Evolutionary conservation across 2,888 invertebrate species (phyloP).

Genomic region (Hedya salicella): DNA sequence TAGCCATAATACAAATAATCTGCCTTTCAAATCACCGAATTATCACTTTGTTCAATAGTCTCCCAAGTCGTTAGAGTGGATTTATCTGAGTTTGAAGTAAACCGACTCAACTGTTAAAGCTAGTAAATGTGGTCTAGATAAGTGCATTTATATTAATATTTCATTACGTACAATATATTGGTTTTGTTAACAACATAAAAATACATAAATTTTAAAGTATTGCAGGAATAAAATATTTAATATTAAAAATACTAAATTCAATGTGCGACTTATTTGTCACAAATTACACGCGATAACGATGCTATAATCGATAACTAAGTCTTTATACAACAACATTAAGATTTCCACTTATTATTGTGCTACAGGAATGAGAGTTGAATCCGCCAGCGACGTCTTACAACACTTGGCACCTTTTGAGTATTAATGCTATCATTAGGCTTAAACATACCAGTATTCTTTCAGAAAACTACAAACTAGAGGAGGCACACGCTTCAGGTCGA

Average conservation of each 20-base stretch:
- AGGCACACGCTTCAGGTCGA: conserved; percentile 77
- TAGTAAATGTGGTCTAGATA: background rate
- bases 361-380: conserved; percentile 77
- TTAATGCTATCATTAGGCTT: conserved; percentile 69
- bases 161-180: background rate
- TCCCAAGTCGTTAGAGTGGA: no score
- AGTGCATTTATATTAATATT: conserved; percentile 4
- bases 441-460: conserved; percentile 62
- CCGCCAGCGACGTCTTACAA: conserved; percentile 61
- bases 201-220: conserved; percentile 5
- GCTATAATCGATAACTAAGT: conserved; percentile 47
- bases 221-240: conserved; percentile 24
- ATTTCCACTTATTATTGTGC: conserved; percentile 69
- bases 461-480: conserved; percentile 68
- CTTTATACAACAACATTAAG: conserved; percentile 56
- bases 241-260: conserved; percentile 63
- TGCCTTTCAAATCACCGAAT: no score
- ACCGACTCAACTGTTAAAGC: background rate
- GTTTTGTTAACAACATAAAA: conserved; percentile 6
- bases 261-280: conserved; percentile 52
- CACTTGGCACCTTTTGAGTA: conserved; percentile 79
- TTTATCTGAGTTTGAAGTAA: no score
- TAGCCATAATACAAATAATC: no score
- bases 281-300: conserved; percentile 50
- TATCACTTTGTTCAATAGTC: no score